Base-by-base conservation (phyloP, 2,113 vertebrate species). In the Oreochromis tanganicae region DNA sequence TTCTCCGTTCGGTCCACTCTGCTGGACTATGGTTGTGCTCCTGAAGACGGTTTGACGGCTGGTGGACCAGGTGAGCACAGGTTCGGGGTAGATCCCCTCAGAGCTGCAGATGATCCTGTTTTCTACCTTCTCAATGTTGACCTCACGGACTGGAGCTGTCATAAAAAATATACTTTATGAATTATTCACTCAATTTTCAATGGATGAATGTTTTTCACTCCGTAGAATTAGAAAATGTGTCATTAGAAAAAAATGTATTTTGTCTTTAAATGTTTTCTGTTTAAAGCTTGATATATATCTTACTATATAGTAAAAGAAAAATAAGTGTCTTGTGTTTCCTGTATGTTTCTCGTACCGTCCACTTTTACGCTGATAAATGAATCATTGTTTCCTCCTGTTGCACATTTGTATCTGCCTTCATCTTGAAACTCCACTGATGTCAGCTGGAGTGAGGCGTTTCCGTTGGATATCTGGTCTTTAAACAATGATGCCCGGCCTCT, bases 1-100 rank as follows among this genome's bases (percentile, higher is more conserved):
- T n/a, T 63, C 5, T 14, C 61, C 0, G 1, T n/a, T 66, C 0
- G 17, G 61, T 66, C 61, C 41, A 2, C 27, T 34, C 36, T 3
- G 24, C 27, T 56, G 56, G 48, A 82, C 57, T 21, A 29, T 52
- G 29, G 81, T 80, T 19, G 71, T 78, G 43, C 71, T 78, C 71
- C 46, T 50, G 4, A 78, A 48, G 43, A 50, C 17, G 2, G 41
- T 12, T 21, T 52, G 13, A 54, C 16, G 5, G 4, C 2, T 48
- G 48, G 34, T 32, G 92, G 90, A 87, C 81, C 90, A 95, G 75
- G 2, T 95, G 95, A 97, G 85, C 2, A 89, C 14, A 89, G 90
- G 90, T 0, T 32, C 12, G 83, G 95, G 93, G 12, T 92, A 93
- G 92, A 96, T 81, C 6, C 68, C 81, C 43, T 87, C 75, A 7